A percentile compares a stretch with the other conserved stretches of the same genome.
phyloP scores from a whole-genome alignment of 2,888 invertebrate genomes.

The Seladonia tumulorum region DNA sequence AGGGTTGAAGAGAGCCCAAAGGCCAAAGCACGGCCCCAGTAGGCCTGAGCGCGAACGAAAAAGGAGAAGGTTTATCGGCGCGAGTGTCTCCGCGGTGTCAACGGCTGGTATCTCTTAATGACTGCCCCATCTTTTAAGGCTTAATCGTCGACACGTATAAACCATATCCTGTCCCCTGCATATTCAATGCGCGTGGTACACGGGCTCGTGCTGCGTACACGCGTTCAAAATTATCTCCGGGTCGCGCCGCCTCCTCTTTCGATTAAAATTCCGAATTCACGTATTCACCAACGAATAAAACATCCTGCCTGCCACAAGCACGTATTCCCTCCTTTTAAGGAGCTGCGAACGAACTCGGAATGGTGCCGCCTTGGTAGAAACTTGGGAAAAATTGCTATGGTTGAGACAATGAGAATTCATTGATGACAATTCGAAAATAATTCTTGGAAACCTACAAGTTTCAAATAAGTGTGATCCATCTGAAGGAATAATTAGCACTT shows the following conservation, averaged over 20 bases:
- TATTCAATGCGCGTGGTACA: conserved; percentile 77
- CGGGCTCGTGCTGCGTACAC: conserved; percentile 65
- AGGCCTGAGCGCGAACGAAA: conserved; percentile 32
- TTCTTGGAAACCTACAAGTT: not conserved
- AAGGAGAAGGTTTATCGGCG: conserved; percentile 71
- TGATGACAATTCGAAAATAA: not conserved
- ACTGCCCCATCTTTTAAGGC: conserved; percentile 81
- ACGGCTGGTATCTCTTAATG: conserved; percentile 83
- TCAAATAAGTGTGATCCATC: no score
- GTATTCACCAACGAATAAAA: conserved; percentile 36
- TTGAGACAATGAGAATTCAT: not conserved
- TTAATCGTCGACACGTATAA: conserved; percentile 84
- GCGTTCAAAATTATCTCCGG: conserved; percentile 55
- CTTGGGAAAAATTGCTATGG: not conserved
- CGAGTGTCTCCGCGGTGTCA: conserved; percentile 81
- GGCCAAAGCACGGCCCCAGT: not conserved
- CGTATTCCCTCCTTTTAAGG: not conserved
- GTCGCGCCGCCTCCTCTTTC: conserved; percentile 17
- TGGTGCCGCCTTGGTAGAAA: no score
- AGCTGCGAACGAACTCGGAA: not conserved
- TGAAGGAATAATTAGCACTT: no score
- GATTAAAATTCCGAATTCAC: conserved; percentile 53
- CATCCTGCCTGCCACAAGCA: not conserved
- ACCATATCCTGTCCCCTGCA: conserved; percentile 81
- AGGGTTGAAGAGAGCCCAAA: conserved; percentile 11